Conservation (phyloP, 1,140 invertebrate genomes). For the Heliconius himera region DNA sequence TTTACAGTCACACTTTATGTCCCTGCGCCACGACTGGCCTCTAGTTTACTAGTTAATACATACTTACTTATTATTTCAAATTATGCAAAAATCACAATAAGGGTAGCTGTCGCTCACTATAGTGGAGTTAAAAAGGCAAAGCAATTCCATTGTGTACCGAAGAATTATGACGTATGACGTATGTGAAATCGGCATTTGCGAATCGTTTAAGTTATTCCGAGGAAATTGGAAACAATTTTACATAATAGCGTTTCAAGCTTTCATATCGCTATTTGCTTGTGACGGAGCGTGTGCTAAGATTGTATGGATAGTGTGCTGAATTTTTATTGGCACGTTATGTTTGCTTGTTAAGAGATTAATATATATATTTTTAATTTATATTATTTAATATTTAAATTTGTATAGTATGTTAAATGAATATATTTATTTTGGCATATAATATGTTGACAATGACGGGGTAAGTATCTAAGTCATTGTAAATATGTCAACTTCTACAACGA, state of each 20-base stretch:
- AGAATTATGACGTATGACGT: constrained; percentile 71
- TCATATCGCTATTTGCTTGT: constrained; percentile 51
- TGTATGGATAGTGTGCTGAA: constrained; percentile 29
- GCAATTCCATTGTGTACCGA: constrained; percentile 77
- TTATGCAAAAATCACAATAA: neutral
- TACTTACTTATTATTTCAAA: neutral
- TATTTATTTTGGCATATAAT: no score
- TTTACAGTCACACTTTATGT: no score
- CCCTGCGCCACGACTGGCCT: no score
- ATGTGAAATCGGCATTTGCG: constrained; percentile 75
- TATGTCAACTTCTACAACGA: no score
- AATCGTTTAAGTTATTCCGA: constrained; percentile 73
- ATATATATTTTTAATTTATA: no score
- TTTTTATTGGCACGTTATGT: constrained; percentile 26
- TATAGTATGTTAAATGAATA: no score
- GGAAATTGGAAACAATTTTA: constrained; percentile 78
- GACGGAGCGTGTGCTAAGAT: constrained; percentile 44
- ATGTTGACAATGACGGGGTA: no score
- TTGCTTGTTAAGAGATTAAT: constrained; percentile 21
- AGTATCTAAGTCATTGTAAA: no score
- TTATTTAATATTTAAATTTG: no score
- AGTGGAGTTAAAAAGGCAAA: constrained; percentile 65
- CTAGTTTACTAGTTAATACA: no score
- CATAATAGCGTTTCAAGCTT: constrained; percentile 68
- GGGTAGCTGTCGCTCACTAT: constrained; percentile 25